Evolutionary conservation across 2,888 invertebrate species (phyloP), one percentile per base, ranked within the genome.

Genomic region (Hydrotaea diabolus): DNA sequence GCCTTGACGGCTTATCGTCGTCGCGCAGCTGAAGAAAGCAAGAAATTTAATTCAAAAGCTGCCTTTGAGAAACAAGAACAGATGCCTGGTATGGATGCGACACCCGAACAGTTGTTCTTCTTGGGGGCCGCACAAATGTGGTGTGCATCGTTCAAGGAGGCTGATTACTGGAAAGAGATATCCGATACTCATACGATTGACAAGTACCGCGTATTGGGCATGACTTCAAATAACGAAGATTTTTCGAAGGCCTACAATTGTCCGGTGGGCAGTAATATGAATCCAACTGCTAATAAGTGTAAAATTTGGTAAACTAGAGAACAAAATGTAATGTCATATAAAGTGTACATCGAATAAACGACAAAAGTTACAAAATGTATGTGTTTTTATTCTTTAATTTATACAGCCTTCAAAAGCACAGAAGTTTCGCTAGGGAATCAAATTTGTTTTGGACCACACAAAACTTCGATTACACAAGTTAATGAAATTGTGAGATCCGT

Each of bases 121-220:
- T 73, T 92, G 9, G 90, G 91, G 1, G 92, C 91, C 72, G 90
- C 90, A 0, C 91, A 91, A 66, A 19, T 92, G 1, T 92, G 90
- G 88, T 92, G 92, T 69, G 86, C 91, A 4, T 87, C 87, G 2
- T 92, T 90, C 64, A 82, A 89, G 19, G 88, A 90, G 76, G 87
- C 89, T 19, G 88, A 91, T 75, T 89, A 89, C 31, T 91, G 91
- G 91, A 86, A 88, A 46, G 91, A 91, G 43, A 62, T 91, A 11
- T 87, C 85, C 0, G 78, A 88, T 26, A 89, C 88, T 15, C 91
- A 91, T 75, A 87, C 90, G 3, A 85, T 90, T 36, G 91, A 92
- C 76, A 91, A 89, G 77, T 92, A 89, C 78, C 87, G 92, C 13
- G 91, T 92, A 0, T 76, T 91, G 21, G 91, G 92, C 1, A 88